A percentile compares a stretch with the other conserved stretches of the same genome.
phyloP scores from a whole-genome alignment of 2,797 vertebrate genomes.

The Rhyacichthys aspro region DNA sequence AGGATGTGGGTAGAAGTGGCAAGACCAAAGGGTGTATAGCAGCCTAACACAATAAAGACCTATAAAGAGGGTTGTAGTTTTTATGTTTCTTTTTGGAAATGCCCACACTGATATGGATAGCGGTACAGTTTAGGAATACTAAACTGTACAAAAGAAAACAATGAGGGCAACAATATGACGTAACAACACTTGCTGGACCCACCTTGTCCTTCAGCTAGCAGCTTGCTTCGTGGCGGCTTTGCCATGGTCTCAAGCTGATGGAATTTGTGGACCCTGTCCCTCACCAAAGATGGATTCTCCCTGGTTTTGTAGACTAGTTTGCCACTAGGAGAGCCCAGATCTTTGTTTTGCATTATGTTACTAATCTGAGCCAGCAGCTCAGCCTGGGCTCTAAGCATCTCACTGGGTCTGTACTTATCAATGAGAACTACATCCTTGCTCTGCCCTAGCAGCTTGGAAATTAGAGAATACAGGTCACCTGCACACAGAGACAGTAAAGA shows the following conservation, averaged over 20 bases:
- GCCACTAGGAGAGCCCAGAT: conserved; percentile 78
- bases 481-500: conserved; percentile 66
- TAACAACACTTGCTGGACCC: conserved; percentile 76
- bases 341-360: conserved; percentile 92
- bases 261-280: conserved; percentile 96
- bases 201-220: conserved; percentile 80
- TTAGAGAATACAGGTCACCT: conserved; percentile 95
- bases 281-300: conserved; percentile 84
- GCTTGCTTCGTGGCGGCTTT: conserved; percentile 81
- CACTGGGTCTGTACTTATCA: conserved; percentile 86
- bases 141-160: conserved; percentile 5
- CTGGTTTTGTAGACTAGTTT: conserved; percentile 79
- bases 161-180: conserved; percentile 7
- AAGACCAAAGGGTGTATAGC: too few species aligned
- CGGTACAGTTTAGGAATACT: conserved; percentile 1
- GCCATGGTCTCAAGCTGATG: conserved; percentile 89
- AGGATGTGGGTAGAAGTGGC: too few species aligned
- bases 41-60: too few species aligned
- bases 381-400: conserved; percentile 85
- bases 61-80: not conserved
- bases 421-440: conserved; percentile 87
- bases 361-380: conserved; percentile 90
- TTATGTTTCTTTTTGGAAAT: not conserved
- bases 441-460: conserved; percentile 94
- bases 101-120: not conserved